A percentile compares a stretch with the other conserved stretches of the same genome.
These are phyloP conservation scores for Megathymus violae DNA, from an alignment of 1,140 invertebrate genomes.

Conservation along the genomic window DNA sequence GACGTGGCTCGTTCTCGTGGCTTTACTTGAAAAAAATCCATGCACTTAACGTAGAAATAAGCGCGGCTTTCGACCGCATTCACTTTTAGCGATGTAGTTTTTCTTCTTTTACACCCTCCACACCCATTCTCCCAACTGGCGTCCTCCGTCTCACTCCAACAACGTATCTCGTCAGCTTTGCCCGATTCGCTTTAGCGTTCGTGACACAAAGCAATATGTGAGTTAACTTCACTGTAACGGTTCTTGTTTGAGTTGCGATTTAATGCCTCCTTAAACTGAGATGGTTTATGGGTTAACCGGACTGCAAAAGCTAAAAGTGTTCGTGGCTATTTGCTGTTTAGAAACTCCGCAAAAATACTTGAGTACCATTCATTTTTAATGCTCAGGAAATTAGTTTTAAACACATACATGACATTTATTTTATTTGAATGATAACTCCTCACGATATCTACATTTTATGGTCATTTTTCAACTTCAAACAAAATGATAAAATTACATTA, in stretches of 20 bases:
- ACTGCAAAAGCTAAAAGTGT: conserved; percentile 78
- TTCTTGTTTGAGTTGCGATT: conserved; percentile 83
- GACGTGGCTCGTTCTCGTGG: conserved; percentile 55
- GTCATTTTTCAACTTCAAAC: no score
- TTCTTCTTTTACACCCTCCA: conserved; percentile 81
- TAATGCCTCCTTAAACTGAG: conserved; percentile 83
- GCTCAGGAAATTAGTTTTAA: no score
- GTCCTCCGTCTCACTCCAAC: conserved; percentile 65
- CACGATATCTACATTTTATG: no score
- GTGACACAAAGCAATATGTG: conserved; percentile 83
- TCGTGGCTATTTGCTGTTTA: conserved; percentile 73
- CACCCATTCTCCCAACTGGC: conserved; percentile 71
- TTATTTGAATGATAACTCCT: no score
- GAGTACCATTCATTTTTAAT: no score
- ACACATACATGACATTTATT: no score
- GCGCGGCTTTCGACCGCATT: conserved; percentile 82
- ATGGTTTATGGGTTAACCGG: conserved; percentile 82
- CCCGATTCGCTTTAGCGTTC: conserved; percentile 76
- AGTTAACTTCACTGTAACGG: conserved; percentile 82
- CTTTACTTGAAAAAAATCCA: conserved; percentile 81
- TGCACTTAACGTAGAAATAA: conserved; percentile 82
- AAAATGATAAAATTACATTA: no score
- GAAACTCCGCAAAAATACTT: conserved; percentile 75
- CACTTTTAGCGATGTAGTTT: conserved; percentile 83
- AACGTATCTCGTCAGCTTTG: conserved; percentile 55